These are phyloP conservation scores for Nipponia nippon DNA, from an alignment of 2,113 vertebrate species.

Conservation along the genomic window DNA sequence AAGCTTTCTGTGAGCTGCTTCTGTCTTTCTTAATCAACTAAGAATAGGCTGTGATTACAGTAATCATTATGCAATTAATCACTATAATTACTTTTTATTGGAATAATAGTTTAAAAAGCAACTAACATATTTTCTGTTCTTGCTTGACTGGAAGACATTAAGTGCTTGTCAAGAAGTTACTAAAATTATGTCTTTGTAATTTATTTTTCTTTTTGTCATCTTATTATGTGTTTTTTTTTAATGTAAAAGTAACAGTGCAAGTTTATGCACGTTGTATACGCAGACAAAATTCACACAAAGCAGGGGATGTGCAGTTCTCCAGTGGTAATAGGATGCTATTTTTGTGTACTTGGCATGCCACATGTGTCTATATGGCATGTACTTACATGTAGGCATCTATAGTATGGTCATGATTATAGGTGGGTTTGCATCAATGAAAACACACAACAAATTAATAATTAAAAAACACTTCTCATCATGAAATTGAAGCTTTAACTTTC, in stretches of 20 bases:
- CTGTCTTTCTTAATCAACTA: slow-evolving; percentile 74
- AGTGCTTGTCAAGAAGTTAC: slow-evolving; percentile 61
- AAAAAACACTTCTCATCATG: not conserved
- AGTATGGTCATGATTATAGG: not conserved
- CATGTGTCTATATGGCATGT: not conserved
- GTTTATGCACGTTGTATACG: not conserved
- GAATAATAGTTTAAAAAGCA: slow-evolving; percentile 66
- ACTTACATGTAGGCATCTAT: not conserved
- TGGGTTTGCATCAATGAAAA: not conserved
- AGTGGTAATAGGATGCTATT: not conserved
- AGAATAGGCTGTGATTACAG: slow-evolving; percentile 72
- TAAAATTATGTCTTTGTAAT: slow-evolving; percentile 50
- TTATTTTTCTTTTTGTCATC: slow-evolving; percentile 31
- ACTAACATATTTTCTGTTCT: slow-evolving; percentile 63
- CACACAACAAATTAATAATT: not conserved
- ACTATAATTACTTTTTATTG: slow-evolving; percentile 74
- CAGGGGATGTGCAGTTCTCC: not conserved
- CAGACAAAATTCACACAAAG: not conserved
- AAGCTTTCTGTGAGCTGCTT: slow-evolving; percentile 50
- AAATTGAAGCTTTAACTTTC: not conserved
- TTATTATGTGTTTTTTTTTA: not conserved
- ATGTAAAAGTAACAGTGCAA: not conserved
- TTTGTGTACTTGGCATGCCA: not conserved
- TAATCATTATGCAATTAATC: slow-evolving; percentile 75
- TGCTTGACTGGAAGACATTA: slow-evolving; percentile 60